A percentile compares a stretch with the other conserved stretches of the same genome.
phyloP scores from a whole-genome alignment of 2,113 vertebrate species.

The Camelus dromedarius region DNA sequence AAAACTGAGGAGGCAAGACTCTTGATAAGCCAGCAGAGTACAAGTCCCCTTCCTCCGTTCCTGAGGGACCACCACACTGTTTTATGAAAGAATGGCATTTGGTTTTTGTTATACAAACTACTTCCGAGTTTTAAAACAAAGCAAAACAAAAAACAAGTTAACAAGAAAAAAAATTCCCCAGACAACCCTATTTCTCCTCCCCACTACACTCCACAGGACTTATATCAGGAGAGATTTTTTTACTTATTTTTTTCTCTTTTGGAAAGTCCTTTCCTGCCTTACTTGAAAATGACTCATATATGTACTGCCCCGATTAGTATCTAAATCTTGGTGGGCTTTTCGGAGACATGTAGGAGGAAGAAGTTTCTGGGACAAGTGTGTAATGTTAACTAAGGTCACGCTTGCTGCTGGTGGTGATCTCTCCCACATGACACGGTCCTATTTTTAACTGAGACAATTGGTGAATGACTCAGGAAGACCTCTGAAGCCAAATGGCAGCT shows the following conservation, averaged over 20 bases:
- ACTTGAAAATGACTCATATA: background rate
- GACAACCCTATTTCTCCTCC: background rate
- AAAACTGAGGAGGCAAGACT: background rate
- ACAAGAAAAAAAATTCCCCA: background rate
- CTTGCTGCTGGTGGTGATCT: conserved; percentile 40
- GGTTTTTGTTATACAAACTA: background rate
- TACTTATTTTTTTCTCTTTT: background rate
- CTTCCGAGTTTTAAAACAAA: background rate
- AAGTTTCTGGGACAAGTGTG: background rate
- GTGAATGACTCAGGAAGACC: conserved; percentile 78
- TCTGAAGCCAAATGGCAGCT: conserved; percentile 66
- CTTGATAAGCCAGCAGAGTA: too few species aligned
- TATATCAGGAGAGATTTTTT: background rate
- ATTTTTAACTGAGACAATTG: conserved; percentile 82
- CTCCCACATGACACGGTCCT: conserved; percentile 62
- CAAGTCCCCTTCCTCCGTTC: background rate
- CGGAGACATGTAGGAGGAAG: conserved; percentile 52
- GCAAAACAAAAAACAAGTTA: background rate
- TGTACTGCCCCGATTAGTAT: background rate
- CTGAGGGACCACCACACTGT: background rate
- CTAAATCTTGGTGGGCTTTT: conserved; percentile 4
- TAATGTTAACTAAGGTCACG: conserved; percentile 74
- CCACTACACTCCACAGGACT: background rate
- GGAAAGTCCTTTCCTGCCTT: background rate
- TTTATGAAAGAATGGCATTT: background rate